Conservation (phyloP, 2,888 invertebrate genomes). For the Phaedon cochleariae region DNA sequence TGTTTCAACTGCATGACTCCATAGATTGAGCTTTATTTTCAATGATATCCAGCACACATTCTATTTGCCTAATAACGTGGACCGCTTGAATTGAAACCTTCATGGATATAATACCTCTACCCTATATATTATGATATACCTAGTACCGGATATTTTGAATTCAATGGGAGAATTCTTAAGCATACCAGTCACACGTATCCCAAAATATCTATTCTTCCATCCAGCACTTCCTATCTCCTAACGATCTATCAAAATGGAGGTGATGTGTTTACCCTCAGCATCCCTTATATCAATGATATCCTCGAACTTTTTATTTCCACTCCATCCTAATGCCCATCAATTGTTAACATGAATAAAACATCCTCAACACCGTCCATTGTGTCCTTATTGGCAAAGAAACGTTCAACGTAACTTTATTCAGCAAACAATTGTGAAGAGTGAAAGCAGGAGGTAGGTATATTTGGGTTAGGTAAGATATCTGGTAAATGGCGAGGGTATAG, state of each 20-base stretch:
- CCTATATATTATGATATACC: not conserved
- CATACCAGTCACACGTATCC: not conserved
- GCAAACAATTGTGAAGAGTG: slow-evolving; percentile 27
- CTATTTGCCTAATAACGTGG: too few relatives aligned
- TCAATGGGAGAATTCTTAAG: not conserved
- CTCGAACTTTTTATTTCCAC: slow-evolving; percentile 19
- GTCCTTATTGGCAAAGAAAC: slow-evolving; percentile 41
- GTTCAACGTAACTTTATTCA: slow-evolving; percentile 49
- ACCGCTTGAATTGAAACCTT: too few relatives aligned
- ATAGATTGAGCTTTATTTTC: too few relatives aligned
- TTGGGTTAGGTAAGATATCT: slow-evolving; percentile 38
- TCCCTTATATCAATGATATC: slow-evolving; percentile 19
- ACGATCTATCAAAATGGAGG: slow-evolving; percentile 18
- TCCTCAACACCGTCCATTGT: slow-evolving; percentile 32
- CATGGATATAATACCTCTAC: too few relatives aligned
- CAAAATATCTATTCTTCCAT: not conserved
- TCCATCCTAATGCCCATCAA: slow-evolving; percentile 26
- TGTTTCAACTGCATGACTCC: too few relatives aligned
- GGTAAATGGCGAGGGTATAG: slow-evolving; percentile 38
- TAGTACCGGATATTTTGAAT: not conserved
- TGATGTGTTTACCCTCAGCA: not conserved
- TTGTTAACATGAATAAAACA: slow-evolving; percentile 34
- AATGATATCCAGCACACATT: too few relatives aligned
- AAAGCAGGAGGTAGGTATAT: slow-evolving; percentile 20
- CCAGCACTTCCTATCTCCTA: slow-evolving; percentile 19